A percentile compares a stretch with the other conserved stretches of the same genome.
These are phyloP conservation scores for Paramuricea clavata DNA, from an alignment of 92 coral and sea anemone species.

Conservation along the genomic window DNA sequence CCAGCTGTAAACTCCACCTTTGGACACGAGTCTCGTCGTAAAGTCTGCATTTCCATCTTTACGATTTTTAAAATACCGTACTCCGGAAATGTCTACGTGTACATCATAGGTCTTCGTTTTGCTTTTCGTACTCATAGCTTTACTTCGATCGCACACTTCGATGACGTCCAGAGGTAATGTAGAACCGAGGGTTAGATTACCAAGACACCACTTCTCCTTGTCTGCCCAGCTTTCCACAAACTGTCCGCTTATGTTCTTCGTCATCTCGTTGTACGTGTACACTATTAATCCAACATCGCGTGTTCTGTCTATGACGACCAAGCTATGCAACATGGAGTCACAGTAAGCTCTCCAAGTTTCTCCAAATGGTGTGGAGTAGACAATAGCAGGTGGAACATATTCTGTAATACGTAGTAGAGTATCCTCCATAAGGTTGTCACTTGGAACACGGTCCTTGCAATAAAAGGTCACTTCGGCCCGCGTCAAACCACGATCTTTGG, in stretches of 20 bases:
- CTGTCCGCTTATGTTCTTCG: conserved; percentile 37
- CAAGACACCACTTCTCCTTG: conserved; percentile 38
- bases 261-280: conserved; percentile 37
- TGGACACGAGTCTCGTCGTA: conserved; percentile 45
- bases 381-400: too few species aligned
- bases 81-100: too few species aligned
- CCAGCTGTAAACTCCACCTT: conserved; percentile 40
- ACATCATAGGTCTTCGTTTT: too few species aligned
- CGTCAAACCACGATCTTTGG: conserved; percentile 61
- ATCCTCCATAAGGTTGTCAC: too few species aligned
- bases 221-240: conserved; percentile 35
- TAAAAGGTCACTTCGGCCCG: conserved; percentile 66
- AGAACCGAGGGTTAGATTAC: conserved; percentile 41
- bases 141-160: conserved; percentile 54
- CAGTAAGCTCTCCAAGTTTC: too few species aligned
- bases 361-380: too few species aligned
- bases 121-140: too few species aligned
- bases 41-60: conserved; percentile 32
- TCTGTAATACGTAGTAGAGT: too few species aligned
- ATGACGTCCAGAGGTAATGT: conserved; percentile 28
- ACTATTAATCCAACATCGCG: conserved; percentile 41
- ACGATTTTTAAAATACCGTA: conserved; percentile 45
- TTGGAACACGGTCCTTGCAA: too few species aligned
- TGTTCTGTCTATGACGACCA: too few species aligned
- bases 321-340: too few species aligned